Percentiles rank a stretch among this genome's conserved stretches.
phyloP scores from a whole-genome alignment of 2,797 vertebrate genomes.

The Typhlichthys eigenmanni region DNA sequence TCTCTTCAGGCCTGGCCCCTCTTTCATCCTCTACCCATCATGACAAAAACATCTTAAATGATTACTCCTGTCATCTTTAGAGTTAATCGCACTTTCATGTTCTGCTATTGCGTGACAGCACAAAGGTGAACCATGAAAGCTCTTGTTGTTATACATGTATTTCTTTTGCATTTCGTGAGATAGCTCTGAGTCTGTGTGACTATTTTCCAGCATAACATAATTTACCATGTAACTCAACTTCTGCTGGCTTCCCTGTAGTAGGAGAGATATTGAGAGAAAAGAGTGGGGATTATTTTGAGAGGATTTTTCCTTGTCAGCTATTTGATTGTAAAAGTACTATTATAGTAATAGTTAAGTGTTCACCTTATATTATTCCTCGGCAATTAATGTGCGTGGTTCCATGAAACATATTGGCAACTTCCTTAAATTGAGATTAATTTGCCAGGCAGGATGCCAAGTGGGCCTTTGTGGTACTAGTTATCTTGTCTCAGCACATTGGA shows the following conservation, averaged over 20 bases:
- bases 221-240: constrained; percentile 35
- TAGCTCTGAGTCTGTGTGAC: constrained; percentile 29
- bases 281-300: constrained; percentile 42
- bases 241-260: constrained; percentile 43
- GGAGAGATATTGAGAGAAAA: constrained; percentile 15
- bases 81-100: constrained; percentile 64
- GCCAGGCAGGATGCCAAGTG: constrained; percentile 60
- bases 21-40: constrained; percentile 67
- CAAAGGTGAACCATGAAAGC: constrained; percentile 66
- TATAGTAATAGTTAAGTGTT: constrained; percentile 62
- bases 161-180: constrained; percentile 63
- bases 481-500: constrained; percentile 71
- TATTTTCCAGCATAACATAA: constrained; percentile 37
- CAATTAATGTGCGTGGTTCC: constrained; percentile 66
- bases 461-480: constrained; percentile 70
- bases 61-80: constrained; percentile 39
- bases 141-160: constrained; percentile 62
- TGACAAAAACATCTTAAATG: constrained; percentile 71
- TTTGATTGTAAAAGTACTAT: constrained; percentile 54
- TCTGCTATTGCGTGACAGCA: constrained; percentile 48
- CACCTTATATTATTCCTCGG: constrained; percentile 66
- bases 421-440: constrained; percentile 76
- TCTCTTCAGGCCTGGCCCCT: constrained; percentile 22
- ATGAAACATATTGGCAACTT: constrained; percentile 69
- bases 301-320: constrained; percentile 47